Evolutionary conservation across 23 tunicate species (phyloP).

Genomic region (Styela plicata): DNA sequence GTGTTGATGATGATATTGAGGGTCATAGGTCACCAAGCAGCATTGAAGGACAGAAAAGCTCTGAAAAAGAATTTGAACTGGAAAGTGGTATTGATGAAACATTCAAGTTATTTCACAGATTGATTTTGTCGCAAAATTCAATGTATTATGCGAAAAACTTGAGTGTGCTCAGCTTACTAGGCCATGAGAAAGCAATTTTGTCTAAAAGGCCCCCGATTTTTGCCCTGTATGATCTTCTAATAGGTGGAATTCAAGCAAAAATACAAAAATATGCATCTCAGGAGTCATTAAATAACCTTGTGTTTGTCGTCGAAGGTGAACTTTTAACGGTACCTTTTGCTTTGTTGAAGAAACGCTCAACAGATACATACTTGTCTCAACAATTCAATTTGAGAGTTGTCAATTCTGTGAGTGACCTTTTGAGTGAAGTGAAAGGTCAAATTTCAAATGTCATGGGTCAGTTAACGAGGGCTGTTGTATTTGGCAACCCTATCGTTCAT

Average conservation of each 20-base stretch:
- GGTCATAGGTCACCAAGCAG: background rate
- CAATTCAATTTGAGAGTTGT: conserved; percentile 22
- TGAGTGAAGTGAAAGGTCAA: background rate
- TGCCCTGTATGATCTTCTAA: conserved; percentile 35
- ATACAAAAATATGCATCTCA: conserved; percentile 8
- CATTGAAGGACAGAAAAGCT: background rate
- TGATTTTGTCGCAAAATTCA: conserved; percentile 2
- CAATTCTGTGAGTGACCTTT: conserved; percentile 24
- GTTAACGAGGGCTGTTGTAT: conserved; percentile 23
- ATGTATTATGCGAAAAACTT: background rate
- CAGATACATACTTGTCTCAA: conserved; percentile 46
- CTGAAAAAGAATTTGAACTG: background rate
- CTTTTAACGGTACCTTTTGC: conserved; percentile 55
- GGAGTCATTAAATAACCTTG: conserved; percentile 1
- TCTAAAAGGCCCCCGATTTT: conserved; percentile 43
- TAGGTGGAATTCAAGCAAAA: conserved; percentile 22
- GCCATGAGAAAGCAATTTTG: too few relatives aligned
- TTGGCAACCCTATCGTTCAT: conserved; percentile 28
- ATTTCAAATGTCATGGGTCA: background rate
- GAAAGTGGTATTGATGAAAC: background rate
- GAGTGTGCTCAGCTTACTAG: too few relatives aligned
- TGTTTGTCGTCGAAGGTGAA: conserved; percentile 36
- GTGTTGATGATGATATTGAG: background rate
- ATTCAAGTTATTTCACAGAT: background rate
- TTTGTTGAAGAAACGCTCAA: conserved; percentile 47